Conservation (phyloP, 92 coral and sea anemone species). For the Epizoanthus scotinus region DNA sequence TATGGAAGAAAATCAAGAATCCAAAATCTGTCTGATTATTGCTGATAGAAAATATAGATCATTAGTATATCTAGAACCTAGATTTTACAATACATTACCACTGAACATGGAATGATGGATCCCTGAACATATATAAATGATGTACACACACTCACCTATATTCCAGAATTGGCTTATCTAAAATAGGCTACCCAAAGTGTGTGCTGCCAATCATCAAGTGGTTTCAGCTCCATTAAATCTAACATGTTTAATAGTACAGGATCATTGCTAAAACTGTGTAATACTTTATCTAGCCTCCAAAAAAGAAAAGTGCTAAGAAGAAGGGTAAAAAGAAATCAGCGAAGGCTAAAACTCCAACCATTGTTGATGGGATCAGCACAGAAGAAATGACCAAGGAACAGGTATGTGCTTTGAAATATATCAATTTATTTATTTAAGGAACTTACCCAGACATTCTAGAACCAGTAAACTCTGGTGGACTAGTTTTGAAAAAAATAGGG, state of each 20-base stretch:
- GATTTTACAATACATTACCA: background rate
- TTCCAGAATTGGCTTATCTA: too few relatives aligned
- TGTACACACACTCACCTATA: too few relatives aligned
- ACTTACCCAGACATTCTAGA: too few relatives aligned
- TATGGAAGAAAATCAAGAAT: background rate
- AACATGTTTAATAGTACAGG: too few relatives aligned
- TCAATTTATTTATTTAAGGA: too few relatives aligned
- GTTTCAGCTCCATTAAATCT: background rate
- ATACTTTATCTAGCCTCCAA: constrained; percentile 74
- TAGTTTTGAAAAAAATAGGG: too few relatives aligned
- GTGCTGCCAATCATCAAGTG: background rate
- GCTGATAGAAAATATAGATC: too few relatives aligned
- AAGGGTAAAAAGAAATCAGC: constrained; percentile 95
- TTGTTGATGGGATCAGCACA: constrained; percentile 98
- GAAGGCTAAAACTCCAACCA: constrained; percentile 93
- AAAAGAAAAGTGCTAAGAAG: constrained; percentile 90
- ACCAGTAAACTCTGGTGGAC: too few relatives aligned
- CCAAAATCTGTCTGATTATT: background rate
- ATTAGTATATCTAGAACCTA: too few relatives aligned
- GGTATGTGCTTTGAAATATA: constrained; percentile 34
- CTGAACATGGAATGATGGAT: background rate
- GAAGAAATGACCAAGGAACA: constrained; percentile 99
- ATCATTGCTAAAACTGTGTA: background rate
- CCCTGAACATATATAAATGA: too few relatives aligned
- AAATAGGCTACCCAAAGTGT: too few relatives aligned